Evolutionary conservation across 2,888 invertebrate species (phyloP).

Genomic region (Heliconius aoede): DNA sequence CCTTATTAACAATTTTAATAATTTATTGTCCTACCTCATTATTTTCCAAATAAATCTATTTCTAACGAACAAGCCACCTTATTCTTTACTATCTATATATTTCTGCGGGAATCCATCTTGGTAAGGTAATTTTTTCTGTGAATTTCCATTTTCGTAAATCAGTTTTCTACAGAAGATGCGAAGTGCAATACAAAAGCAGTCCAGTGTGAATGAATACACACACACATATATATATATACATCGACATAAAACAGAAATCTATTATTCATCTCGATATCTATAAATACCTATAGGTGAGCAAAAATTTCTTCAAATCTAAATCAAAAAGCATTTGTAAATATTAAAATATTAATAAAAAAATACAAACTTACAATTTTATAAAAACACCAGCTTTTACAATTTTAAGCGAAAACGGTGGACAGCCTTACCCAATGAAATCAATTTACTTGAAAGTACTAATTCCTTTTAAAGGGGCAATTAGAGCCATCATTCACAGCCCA

Average conservation of each 20-base stretch:
- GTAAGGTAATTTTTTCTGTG: not conserved
- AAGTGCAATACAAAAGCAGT: not conserved
- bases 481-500: slow-evolving; percentile 74
- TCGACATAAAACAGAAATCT: too few species aligned
- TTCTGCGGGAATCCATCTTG: not conserved
- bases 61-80: not conserved
- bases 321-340: too few species aligned
- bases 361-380: too few species aligned
- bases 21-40: not conserved
- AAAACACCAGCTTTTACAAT: not conserved
- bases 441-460: slow-evolving; percentile 31
- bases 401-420: not conserved
- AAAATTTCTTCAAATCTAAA: too few species aligned
- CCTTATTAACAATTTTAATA: not conserved
- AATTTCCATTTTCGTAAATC: not conserved
- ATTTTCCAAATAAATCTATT: not conserved
- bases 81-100: not conserved
- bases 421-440: not conserved
- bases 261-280: too few species aligned
- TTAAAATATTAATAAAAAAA: too few species aligned
- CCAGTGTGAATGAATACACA: too few species aligned
- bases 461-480: slow-evolving; percentile 77
- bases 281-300: too few species aligned
- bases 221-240: too few species aligned
- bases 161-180: not conserved